Evolutionary conservation across 1,140 invertebrate species (phyloP).

Genomic region (Sarcophaga bullata): DNA sequence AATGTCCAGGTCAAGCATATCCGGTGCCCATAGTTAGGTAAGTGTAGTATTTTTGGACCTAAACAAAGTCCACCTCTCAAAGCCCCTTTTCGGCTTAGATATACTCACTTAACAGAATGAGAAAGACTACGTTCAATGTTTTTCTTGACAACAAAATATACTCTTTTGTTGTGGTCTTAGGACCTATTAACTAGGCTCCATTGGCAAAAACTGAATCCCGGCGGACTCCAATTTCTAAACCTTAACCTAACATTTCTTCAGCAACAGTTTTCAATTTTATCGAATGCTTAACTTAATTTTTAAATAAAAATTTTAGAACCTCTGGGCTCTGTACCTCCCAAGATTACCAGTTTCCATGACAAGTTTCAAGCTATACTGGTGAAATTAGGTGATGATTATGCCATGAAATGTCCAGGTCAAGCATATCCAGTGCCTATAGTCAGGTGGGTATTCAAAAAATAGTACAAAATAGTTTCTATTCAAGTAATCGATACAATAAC

Average conservation of each 20-base stretch:
- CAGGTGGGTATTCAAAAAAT: conserved; percentile 63
- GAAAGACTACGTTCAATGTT: too few species aligned
- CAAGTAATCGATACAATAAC: background rate
- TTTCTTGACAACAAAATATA: too few species aligned
- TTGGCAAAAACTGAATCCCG: background rate
- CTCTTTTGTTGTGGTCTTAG: too few species aligned
- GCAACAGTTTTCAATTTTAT: background rate
- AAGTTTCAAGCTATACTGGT: conserved; percentile 68
- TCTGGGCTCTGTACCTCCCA: conserved; percentile 75
- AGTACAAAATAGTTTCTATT: background rate
- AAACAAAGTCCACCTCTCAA: too few species aligned
- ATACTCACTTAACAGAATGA: too few species aligned
- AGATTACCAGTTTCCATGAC: conserved; percentile 68
- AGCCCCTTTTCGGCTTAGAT: too few species aligned
- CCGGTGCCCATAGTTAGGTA: conserved; percentile 75
- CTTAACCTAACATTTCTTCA: conserved; percentile 30
- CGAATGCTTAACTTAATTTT: conserved; percentile 2
- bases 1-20: conserved; percentile 75
- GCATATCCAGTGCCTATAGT: conserved; percentile 74
- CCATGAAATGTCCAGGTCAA: conserved; percentile 72
- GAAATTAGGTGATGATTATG: conserved; percentile 71
- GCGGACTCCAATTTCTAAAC: background rate
- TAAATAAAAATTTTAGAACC: conserved; percentile 69
- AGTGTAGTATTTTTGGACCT: too few species aligned
- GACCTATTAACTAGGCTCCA: background rate